Base-by-base conservation (phyloP, 1,140 invertebrate species). In the Metaphire vulgaris region DNA sequence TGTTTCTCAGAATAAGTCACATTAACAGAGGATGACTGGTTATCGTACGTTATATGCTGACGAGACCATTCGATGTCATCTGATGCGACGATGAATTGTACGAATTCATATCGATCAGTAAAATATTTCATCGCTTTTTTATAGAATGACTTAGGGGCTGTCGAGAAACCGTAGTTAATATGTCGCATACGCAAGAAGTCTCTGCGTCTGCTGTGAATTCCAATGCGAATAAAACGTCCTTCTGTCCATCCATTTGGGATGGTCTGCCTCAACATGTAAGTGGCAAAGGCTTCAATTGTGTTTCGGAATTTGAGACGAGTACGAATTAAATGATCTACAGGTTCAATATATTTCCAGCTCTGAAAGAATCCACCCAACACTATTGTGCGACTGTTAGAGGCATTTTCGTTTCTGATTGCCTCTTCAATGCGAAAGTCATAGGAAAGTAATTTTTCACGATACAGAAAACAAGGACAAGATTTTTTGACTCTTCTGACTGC, bases 1-100 rank as follows among this genome's bases (percentile, higher is more conserved):
- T 65, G 2, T n/a, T 29, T 56, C 29, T 34, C 33, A 21, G 75
- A 72, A 72, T 12, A 14, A 6, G 70, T 68, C 21, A 76, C 26
- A 28, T 26, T 31, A 69, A 69, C 14, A 12, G 41, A 6, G 14
- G 34, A 2, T 32, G 26, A 33, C 15, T 29, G n/a, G 69, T 26
- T 30, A 15, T 33, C 68, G 2, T 34, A 26, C n/a, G 28, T 26
- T 21, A 76, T 26, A 64, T 76, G 29, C 28, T 70, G 67, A 26
- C 41, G n/a, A 21, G 28, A 21, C 75, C 75, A 76, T 31, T n/a
- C 6, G 26, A 76, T 72, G 32, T 72, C 75, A 56, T 76, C 75
- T 26, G 30, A 33, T 21, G 67, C 70, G 28, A 76, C 75, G 69
- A 76, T 64, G 56, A 76, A 76, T 41, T 76, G 75, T n/a, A 76